These are phyloP conservation scores for Pristionchus japonicus DNA, from an alignment of 2,888 invertebrate genomes.

Conservation along the genomic window DNA sequence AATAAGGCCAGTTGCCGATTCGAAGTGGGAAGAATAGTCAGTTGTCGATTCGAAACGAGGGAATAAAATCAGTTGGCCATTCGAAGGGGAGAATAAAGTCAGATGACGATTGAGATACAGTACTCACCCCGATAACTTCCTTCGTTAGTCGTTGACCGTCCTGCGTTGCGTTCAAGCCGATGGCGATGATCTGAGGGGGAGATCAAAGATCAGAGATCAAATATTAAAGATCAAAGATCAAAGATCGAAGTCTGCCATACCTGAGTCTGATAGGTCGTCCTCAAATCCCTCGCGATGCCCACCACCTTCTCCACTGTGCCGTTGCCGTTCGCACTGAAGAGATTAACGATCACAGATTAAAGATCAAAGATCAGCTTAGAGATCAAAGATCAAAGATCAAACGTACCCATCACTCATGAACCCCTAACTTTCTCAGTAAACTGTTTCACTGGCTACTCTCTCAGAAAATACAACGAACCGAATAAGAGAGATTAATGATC, in stretches of 20 bases:
- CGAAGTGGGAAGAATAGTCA: too few relatives aligned
- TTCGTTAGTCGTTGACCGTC: conserved; percentile 35
- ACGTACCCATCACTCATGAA: too few relatives aligned
- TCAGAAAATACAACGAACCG: too few relatives aligned
- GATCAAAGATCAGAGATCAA: not conserved
- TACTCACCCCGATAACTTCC: conserved; percentile 38
- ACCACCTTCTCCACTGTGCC: conserved; percentile 43
- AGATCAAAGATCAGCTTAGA: not conserved
- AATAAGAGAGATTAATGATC: not conserved
- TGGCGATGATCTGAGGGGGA: conserved; percentile 36
- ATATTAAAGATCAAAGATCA: not conserved
- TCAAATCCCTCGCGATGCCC: conserved; percentile 18
- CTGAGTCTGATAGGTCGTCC: conserved; percentile 37
- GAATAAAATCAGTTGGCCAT: too few relatives aligned
- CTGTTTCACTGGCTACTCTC: too few relatives aligned
- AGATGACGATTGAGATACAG: not conserved
- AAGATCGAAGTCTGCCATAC: not conserved
- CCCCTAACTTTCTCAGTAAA: too few relatives aligned
- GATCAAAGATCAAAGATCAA: conserved; percentile 1
- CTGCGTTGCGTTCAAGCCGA: conserved; percentile 38
- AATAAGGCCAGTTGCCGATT: too few relatives aligned
- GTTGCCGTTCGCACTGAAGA: conserved; percentile 38
- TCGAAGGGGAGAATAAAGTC: too few relatives aligned
- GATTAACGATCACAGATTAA: not conserved
- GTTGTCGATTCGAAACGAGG: not conserved